Percentiles rank a stretch among this genome's conserved stretches.
Conservation (phyloP, 92 coral and sea anemone species). For the Actinostola sp. region DNA sequence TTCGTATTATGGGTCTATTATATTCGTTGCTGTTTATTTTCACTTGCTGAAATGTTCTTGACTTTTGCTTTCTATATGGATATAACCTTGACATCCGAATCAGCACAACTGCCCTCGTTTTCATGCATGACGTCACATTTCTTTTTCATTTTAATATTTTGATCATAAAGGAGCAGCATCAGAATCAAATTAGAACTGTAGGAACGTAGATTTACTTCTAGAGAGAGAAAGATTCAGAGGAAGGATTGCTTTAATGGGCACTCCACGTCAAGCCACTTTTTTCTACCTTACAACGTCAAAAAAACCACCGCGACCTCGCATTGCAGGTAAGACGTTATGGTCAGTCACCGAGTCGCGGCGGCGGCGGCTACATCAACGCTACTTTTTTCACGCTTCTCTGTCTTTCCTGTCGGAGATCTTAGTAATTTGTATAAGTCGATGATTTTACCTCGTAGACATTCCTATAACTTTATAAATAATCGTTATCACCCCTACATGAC, state of each 20-base stretch:
- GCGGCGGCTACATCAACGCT: neutral
- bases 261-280: neutral
- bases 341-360: neutral
- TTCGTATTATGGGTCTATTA: no score
- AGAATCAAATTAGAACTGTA: no score
- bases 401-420: slow-evolving; percentile 13
- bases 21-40: neutral
- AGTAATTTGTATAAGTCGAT: neutral
- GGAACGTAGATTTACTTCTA: no score
- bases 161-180: neutral
- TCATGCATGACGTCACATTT: neutral
- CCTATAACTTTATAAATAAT: no score
- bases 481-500: no score
- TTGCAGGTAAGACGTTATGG: neutral
- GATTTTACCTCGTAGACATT: neutral
- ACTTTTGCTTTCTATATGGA: neutral
- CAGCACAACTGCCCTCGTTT: slow-evolving; percentile 1
- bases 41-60: neutral
- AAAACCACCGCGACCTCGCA: neutral
- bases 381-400: neutral
- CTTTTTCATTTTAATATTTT: neutral
- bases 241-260: neutral
- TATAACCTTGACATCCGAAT: neutral
- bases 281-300: slow-evolving; percentile 10
- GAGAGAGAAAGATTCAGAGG: neutral